Conservation (phyloP, 2,888 invertebrate species). For the Dicranocentrus wangi region DNA sequence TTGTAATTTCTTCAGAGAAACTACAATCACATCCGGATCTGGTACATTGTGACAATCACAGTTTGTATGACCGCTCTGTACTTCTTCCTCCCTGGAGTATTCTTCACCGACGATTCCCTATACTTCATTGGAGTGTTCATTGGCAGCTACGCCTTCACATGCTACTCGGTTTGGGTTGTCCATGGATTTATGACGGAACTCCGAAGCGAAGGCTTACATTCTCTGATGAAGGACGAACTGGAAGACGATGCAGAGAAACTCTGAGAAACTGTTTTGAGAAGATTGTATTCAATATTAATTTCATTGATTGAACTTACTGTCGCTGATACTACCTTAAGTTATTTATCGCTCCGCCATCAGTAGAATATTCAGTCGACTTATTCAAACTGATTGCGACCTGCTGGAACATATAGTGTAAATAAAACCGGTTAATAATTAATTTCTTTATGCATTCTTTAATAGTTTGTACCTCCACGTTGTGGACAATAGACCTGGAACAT, state of each 20-base stretch:
- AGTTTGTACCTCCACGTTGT: too few species aligned
- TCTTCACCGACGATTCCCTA: conserved; percentile 65
- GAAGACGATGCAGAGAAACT: too few species aligned
- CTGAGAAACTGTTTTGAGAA: neutral
- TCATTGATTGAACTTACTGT: too few species aligned
- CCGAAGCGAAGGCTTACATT: conserved; percentile 58
- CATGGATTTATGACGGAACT: conserved; percentile 62
- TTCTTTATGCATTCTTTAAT: too few species aligned
- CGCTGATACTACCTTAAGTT: too few species aligned
- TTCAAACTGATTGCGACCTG: too few species aligned
- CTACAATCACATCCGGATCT: conserved; percentile 58
- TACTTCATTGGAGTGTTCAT: conserved; percentile 60
- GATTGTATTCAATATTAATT: too few species aligned
- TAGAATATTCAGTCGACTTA: too few species aligned
- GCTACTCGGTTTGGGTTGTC: conserved; percentile 65
- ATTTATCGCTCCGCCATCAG: too few species aligned
- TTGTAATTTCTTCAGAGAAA: conserved; percentile 59
- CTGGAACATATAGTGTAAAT: too few species aligned
- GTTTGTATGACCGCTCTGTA: conserved; percentile 65
- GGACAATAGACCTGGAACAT: too few species aligned
- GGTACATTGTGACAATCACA: conserved; percentile 67
- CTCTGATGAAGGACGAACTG: conserved; percentile 17
- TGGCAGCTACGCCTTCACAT: conserved; percentile 64
- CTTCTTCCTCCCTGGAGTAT: conserved; percentile 67
- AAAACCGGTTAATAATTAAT: too few species aligned